These are phyloP conservation scores for Microctenopoma lineatum DNA, from an alignment of 2,797 vertebrate genomes.

Conservation along the genomic window DNA sequence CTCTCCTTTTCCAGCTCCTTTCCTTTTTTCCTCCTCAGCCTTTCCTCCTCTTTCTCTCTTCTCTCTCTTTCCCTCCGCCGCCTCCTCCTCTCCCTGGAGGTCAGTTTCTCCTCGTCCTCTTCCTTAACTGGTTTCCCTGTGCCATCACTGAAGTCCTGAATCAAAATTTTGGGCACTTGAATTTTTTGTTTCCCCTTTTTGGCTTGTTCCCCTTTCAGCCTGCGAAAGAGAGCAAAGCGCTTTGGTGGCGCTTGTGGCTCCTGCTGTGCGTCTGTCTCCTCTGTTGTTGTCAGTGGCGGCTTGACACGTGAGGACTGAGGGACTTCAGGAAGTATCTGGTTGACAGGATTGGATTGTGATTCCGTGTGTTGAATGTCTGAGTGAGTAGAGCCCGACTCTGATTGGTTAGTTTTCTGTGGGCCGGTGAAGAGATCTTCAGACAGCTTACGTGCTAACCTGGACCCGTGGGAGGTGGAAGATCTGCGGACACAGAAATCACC, in stretches of 20 bases:
- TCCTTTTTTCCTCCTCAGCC: constrained; percentile 59
- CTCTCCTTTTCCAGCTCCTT: constrained; percentile 82
- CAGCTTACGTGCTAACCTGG: constrained; percentile 60
- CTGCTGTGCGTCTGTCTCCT: constrained; percentile 4
- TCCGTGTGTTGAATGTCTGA: constrained; percentile 27
- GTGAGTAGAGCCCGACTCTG: constrained; percentile 3
- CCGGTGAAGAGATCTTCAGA: constrained; percentile 76
- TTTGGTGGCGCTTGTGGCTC: constrained; percentile 47
- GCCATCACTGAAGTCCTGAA: constrained; percentile 84
- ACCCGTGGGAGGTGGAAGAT: constrained; percentile 65
- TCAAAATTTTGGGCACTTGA: constrained; percentile 81
- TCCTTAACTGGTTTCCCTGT: constrained; percentile 30
- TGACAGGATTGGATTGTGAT: constrained; percentile 5
- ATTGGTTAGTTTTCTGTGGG: constrained; percentile 51
- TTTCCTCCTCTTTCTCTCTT: constrained; percentile 67
- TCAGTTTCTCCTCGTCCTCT: constrained; percentile 61
- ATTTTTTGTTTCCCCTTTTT: constrained; percentile 62
- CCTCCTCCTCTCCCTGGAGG: constrained; percentile 77
- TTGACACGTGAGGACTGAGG: constrained; percentile 2
- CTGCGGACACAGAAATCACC: constrained; percentile 71
- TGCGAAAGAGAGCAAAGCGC: constrained; percentile 79
- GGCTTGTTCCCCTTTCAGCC: constrained; percentile 69
- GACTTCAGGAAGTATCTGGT: constrained; percentile 8
- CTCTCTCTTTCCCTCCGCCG: constrained; percentile 77
- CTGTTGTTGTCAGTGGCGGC: not conserved